Conservation (phyloP, 2,113 vertebrate genomes). For the Pithys albifrons region DNA sequence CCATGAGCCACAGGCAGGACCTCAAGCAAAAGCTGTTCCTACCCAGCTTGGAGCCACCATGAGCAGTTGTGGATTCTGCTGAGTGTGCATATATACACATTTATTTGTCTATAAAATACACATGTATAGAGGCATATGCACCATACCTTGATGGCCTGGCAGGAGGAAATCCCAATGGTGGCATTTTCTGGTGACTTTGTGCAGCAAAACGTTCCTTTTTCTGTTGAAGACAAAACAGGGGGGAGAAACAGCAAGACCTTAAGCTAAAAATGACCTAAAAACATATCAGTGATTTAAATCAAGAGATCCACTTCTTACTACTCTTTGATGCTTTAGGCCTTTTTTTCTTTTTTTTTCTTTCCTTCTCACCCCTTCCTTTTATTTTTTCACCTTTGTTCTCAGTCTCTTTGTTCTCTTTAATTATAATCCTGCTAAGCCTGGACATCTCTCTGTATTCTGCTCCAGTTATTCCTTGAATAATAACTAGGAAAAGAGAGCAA, state of each 20-base stretch:
- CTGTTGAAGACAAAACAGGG: not conserved
- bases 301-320: not conserved
- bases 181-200: not conserved
- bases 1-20: not conserved
- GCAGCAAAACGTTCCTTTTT: not conserved
- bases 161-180: not conserved
- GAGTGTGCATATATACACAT: fast-evolving
- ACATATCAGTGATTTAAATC: not conserved
- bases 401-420: conserved; percentile 34
- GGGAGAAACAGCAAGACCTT: not conserved
- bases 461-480: not conserved
- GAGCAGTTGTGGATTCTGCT: not conserved
- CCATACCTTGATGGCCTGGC: not conserved
- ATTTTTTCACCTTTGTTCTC: conserved; percentile 29
- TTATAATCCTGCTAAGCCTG: conserved; percentile 35
- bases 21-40: not conserved
- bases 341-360: not conserved
- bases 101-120: not conserved
- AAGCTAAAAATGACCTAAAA: conserved; percentile 1
- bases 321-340: not conserved
- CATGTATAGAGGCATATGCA: not conserved
- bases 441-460: not conserved
- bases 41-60: not conserved
- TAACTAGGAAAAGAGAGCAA: not conserved
- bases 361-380: not conserved